These are phyloP conservation scores for Heliopora coerulea DNA, from an alignment of 92 coral and sea anemone species.

Conservation along the genomic window DNA sequence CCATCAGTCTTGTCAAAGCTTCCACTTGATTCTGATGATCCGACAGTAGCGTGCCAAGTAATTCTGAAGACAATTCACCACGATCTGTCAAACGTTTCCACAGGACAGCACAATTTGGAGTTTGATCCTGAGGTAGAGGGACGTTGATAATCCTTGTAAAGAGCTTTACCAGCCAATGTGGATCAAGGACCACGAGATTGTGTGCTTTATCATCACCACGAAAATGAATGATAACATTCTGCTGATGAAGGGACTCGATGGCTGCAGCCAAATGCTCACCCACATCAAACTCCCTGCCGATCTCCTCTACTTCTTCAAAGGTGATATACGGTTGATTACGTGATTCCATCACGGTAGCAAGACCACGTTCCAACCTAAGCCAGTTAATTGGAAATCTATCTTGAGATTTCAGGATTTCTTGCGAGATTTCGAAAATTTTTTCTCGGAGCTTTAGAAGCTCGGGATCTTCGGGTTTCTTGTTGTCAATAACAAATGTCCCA, in stretches of 20 bases:
- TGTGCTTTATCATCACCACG: neutral
- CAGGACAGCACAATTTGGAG: neutral
- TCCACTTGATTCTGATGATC: neutral
- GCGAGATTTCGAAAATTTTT: neutral
- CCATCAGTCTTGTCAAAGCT: neutral
- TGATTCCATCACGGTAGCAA: neutral
- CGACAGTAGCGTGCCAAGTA: neutral
- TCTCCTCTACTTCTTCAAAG: neutral
- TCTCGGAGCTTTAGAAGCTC: neutral
- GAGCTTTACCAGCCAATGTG: neutral
- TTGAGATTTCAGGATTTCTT: neutral
- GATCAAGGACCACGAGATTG: neutral
- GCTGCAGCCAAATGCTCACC: neutral
- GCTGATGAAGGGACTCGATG: neutral
- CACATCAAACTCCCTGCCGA: neutral
- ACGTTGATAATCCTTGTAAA: neutral
- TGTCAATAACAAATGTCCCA: neutral
- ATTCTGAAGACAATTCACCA: neutral
- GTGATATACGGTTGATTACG: neutral
- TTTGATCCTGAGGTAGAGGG: too few species aligned
- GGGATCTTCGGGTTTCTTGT: neutral
- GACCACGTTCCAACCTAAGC: slow-evolving; percentile 9
- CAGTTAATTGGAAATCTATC: neutral
- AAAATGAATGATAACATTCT: neutral
- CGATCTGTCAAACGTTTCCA: neutral